Conservation (phyloP, 2,888 invertebrate species). For the Drosophila limbata region DNA sequence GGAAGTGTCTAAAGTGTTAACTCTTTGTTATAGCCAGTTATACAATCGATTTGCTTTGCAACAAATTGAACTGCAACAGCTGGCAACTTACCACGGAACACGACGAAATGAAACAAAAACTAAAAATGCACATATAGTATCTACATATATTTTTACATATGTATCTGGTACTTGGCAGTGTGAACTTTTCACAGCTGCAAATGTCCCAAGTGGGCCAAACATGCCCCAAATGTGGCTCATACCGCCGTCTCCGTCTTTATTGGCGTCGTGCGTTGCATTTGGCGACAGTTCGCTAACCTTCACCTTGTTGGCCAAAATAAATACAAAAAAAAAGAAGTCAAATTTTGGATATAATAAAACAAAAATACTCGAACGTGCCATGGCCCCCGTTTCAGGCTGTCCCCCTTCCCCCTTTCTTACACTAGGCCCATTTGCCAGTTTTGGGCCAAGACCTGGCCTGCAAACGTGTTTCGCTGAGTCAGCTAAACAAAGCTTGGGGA, state of each 20-base stretch:
- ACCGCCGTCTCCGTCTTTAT: neutral
- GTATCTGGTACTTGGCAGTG: conserved; percentile 27
- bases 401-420: conserved; percentile 20
- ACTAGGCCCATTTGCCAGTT: conserved; percentile 22
- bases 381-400: conserved; percentile 55
- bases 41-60: neutral
- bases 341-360: conserved; percentile 3
- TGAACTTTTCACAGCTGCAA: conserved; percentile 31
- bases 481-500: conserved; percentile 37
- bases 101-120: conserved; percentile 11
- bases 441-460: conserved; percentile 60
- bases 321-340: conserved; percentile 5
- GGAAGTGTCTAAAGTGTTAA: neutral
- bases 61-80: conserved; percentile 18
- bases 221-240: conserved; percentile 13
- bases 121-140: conserved; percentile 7
- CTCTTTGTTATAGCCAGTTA: neutral
- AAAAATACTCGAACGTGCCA: conserved; percentile 47
- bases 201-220: conserved; percentile 21
- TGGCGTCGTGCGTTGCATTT: conserved; percentile 45
- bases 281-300: conserved; percentile 68
- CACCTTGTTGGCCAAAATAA: conserved; percentile 71
- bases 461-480: conserved; percentile 75
- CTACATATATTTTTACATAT: neutral
- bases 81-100: conserved; percentile 28